Evolutionary conservation across 2,888 invertebrate genomes (phyloP).

Genomic region (Amblyjoppa proteus): DNA sequence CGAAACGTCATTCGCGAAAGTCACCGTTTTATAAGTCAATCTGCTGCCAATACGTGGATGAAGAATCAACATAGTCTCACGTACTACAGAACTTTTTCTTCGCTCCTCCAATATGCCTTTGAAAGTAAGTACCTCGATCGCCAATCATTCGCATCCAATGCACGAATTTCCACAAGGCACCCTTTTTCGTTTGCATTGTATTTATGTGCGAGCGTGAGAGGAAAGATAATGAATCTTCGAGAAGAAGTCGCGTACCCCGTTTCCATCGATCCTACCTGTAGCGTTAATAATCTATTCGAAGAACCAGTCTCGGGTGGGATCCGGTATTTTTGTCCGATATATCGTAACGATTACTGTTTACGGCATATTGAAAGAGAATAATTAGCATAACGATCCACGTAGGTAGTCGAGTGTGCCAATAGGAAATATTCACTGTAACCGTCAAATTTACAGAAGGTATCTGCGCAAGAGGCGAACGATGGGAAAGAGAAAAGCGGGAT

Average conservation of each 20-base stretch:
- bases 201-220: neutral
- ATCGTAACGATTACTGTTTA: neutral
- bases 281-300: neutral
- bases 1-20: neutral
- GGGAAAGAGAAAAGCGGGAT: neutral
- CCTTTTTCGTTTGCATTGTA: neutral
- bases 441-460: neutral
- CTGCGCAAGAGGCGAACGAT: neutral
- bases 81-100: neutral
- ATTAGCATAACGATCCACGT: conserved; percentile 1
- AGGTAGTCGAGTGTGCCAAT: neutral
- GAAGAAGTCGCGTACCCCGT: no score
- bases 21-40: neutral
- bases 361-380: neutral
- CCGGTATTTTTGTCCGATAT: neutral
- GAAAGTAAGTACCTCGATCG: neutral
- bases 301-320: neutral
- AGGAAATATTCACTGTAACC: neutral
- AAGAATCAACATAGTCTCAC: neutral
- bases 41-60: neutral
- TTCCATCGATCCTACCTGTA: neutral
- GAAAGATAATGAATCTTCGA: neutral
- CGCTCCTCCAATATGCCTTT: neutral
- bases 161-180: neutral
- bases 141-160: neutral